Conservation (phyloP, 1,140 invertebrate genomes). For the Branchinecta lindahli region DNA sequence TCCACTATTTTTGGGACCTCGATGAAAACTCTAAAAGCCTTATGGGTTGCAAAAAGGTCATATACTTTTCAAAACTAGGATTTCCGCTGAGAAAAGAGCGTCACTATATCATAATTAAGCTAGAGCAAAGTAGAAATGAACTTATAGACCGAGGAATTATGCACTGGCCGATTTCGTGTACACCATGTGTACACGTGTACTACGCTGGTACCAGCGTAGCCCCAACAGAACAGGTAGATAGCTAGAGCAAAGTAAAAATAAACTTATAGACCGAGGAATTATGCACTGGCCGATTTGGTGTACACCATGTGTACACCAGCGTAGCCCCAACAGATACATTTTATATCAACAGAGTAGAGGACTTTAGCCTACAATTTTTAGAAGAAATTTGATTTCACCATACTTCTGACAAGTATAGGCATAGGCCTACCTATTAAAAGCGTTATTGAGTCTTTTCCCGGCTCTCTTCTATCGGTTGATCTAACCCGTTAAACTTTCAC, state of each 20-base stretch:
- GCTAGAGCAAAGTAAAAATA: conserved; percentile 8
- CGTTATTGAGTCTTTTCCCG: conserved; percentile 8
- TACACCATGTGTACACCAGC: conserved; percentile 7
- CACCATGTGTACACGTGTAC: not conserved
- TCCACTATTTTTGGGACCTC: conserved; percentile 8
- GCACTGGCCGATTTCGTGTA: too few relatives aligned
- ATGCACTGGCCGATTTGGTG: conserved; percentile 4
- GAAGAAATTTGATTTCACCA: conserved; percentile 9
- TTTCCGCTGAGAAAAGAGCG: too few relatives aligned
- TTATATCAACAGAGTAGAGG: conserved; percentile 5
- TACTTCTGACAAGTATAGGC: conserved; percentile 5
- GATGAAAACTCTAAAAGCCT: conserved; percentile 8
- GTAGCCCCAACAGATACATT: conserved; percentile 8
- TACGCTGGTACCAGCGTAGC: too few relatives aligned
- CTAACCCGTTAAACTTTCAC: too few relatives aligned
- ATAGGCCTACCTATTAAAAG: conserved; percentile 8
- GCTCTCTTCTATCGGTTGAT: not conserved
- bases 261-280: conserved; percentile 8
- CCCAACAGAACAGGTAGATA: too few relatives aligned
- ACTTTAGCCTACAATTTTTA: conserved; percentile 2
- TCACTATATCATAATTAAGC: too few relatives aligned
- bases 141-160: too few relatives aligned
- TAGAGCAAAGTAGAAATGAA: too few relatives aligned
- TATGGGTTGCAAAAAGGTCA: conserved; percentile 8
- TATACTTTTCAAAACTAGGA: conserved; percentile 1